Conservation (phyloP, 2,888 invertebrate genomes). For the Campoplex nolae region DNA sequence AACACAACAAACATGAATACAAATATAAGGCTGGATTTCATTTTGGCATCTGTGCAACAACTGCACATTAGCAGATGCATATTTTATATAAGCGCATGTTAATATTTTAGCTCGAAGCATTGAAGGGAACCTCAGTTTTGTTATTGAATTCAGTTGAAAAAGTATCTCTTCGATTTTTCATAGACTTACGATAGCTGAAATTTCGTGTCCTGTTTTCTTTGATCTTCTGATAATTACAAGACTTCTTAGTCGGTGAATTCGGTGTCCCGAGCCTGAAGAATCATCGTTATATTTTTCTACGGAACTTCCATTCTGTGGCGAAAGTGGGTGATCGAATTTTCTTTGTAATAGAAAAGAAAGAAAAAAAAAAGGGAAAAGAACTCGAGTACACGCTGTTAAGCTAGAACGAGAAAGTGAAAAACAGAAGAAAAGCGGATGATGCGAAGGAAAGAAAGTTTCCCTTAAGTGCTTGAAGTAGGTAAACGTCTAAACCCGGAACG, state of each 20-base stretch:
- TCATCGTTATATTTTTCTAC: neutral
- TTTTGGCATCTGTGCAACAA: too few relatives aligned
- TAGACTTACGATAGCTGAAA: neutral
- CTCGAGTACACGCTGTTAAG: constrained; percentile 9
- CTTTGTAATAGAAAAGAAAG: neutral
- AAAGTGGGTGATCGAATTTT: constrained; percentile 29
- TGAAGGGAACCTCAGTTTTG: neutral
- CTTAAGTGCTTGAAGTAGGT: constrained; percentile 76
- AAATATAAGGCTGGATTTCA: too few relatives aligned
- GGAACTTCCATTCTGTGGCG: neutral
- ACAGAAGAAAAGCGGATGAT: constrained; percentile 30
- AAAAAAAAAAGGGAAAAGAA: neutral
- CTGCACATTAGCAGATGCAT: too few relatives aligned
- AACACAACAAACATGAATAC: too few relatives aligned
- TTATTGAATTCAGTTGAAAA: neutral
- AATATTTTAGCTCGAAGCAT: neutral
- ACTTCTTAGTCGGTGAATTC: neutral
- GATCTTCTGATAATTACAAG: too few relatives aligned
- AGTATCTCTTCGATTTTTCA: neutral
- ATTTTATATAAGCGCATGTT: too few relatives aligned
- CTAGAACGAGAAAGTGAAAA: constrained; percentile 9
- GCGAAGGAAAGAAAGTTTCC: constrained; percentile 51
- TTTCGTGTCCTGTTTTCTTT: neutral
- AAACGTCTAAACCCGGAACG: constrained; percentile 73
- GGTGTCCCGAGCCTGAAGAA: neutral